These are phyloP conservation scores for Andrena haemorrhoa DNA, from an alignment of 2,888 invertebrate species.

Conservation along the genomic window DNA sequence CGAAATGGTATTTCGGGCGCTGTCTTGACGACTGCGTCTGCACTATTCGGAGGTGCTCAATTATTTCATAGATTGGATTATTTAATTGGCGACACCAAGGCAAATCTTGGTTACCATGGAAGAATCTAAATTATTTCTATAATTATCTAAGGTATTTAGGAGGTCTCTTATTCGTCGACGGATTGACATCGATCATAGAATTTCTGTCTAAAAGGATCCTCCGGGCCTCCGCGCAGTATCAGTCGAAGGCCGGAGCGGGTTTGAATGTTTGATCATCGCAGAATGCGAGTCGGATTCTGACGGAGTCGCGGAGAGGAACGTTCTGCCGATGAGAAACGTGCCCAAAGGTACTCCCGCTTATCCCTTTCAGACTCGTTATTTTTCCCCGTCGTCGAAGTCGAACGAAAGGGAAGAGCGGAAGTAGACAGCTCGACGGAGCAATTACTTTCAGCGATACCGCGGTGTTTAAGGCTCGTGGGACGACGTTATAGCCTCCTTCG, in stretches of 20 bases:
- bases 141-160: no score
- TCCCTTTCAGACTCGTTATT: constrained; percentile 39
- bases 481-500: constrained; percentile 67
- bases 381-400: constrained; percentile 43
- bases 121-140: no score
- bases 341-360: constrained; percentile 28
- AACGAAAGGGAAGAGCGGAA: constrained; percentile 25
- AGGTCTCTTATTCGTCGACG: neutral
- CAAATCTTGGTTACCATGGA: no score
- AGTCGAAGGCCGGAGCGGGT: no score
- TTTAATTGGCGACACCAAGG: neutral
- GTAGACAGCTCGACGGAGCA: constrained; percentile 55
- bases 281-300: neutral
- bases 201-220: neutral
- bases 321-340: constrained; percentile 2
- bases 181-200: neutral
- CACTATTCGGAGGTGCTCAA: neutral
- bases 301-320: neutral
- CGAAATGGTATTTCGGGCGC: neutral
- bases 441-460: constrained; percentile 72
- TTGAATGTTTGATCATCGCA: neutral
- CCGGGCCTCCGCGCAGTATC: no score
- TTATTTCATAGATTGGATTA: neutral
- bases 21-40: neutral
- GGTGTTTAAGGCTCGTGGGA: constrained; percentile 65